Base-by-base conservation (phyloP, 1,140 invertebrate genomes). In the Cataglyphis hispanica region DNA sequence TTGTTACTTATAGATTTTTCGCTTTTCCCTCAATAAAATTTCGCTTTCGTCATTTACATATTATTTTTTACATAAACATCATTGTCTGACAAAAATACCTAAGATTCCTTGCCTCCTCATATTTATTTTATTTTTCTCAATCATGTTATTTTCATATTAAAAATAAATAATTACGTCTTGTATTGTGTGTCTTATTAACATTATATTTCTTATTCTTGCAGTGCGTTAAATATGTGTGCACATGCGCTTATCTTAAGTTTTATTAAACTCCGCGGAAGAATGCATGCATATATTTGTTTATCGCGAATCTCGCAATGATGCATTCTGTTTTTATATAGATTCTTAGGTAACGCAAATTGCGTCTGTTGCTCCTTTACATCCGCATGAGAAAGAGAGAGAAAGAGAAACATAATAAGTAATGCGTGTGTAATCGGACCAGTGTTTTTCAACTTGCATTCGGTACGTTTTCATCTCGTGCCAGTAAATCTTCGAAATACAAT, bases 271-370 rank as follows among this genome's bases (percentile, higher is more conserved):
- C 1, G 7, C 16, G n/a, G 22, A 77, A 61, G 61, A 46, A 83
- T 77, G 84, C 56, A 70, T 50, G 56, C 69, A 56, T 40, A 27
- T 56, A 87, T 64, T 84, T 77, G 66, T 84, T 63, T 53, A 58
- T 56, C 34, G 78, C 72, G 25, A 77, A 58, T 64, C 77, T 84
- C 16, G 60, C 86, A 25, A 58, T 67, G 74, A 67, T 75, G 43
- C 70, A 56, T 66, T 63, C 64, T 46, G 58, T 70, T 83, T 83
- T 74, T 90, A 86, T 91, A 89, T 90, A 90, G 86, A 92, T 91
- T 91, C 90, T 92, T 91, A 92, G 91, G 86, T 92, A 92, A 92
- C 89, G 86, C 85, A 86, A 91, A 91, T 92, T 88, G 88, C 80
- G 86, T 66, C 75, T 69, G 86, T 69, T 84, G 77, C 85, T 84